Percentiles rank a stretch among this genome's conserved stretches.
These are phyloP conservation scores for Paramuricea clavata DNA, from an alignment of 92 coral and sea anemone species.

Conservation along the genomic window DNA sequence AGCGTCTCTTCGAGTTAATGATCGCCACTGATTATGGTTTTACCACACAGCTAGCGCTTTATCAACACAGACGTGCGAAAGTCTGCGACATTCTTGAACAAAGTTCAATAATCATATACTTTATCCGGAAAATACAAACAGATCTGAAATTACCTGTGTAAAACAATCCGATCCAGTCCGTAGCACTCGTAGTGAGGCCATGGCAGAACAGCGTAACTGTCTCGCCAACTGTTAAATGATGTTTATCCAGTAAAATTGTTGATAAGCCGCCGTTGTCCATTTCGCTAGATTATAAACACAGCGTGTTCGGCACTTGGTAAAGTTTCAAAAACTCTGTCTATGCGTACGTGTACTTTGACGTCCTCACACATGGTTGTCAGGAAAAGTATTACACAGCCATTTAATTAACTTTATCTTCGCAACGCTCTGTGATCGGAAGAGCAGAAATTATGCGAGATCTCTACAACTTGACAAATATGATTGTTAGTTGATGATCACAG, in stretches of 20 bases:
- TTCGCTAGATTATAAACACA: constrained; percentile 14
- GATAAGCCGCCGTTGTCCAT: constrained; percentile 51
- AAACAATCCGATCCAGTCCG: constrained; percentile 98
- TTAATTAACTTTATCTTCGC: neutral
- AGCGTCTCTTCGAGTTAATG: constrained; percentile 7
- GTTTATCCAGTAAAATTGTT: constrained; percentile 50
- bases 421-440: constrained; percentile 27
- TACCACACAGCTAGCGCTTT: constrained; percentile 29
- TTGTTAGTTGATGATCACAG: constrained; percentile 21
- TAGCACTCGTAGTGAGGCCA: constrained; percentile 84
- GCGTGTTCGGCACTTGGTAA: constrained; percentile 5
- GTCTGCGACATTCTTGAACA: neutral
- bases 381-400: constrained; percentile 25
- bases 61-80: constrained; percentile 11
- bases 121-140: constrained; percentile 1
- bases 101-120: neutral
- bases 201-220: constrained; percentile 96
- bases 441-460: constrained; percentile 34
- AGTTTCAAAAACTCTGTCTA: neutral
- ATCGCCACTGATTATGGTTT: constrained; percentile 15
- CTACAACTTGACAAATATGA: constrained; percentile 14
- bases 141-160: constrained; percentile 82
- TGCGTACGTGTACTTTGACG: constrained; percentile 10
- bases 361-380: constrained; percentile 36
- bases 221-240: constrained; percentile 88